Percentiles rank a stretch among this genome's conserved stretches.
These are phyloP conservation scores for Argyrosomus japonicus DNA, from an alignment of 2,113 vertebrate species.

Conservation along the genomic window DNA sequence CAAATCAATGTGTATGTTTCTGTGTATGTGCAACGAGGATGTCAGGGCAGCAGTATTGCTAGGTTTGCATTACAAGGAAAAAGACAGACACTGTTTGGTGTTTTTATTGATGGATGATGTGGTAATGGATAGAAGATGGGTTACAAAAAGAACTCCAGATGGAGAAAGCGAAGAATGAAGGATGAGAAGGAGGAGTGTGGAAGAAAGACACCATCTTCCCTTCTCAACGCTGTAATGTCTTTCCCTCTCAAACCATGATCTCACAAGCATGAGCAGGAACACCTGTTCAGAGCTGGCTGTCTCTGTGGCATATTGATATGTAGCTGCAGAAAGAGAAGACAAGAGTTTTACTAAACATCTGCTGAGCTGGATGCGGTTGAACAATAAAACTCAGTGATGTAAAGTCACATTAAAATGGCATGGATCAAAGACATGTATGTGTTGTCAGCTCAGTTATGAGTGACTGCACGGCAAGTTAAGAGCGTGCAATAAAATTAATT, in stretches of 20 bases:
- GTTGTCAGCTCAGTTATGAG: neutral
- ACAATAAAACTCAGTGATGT: constrained; percentile 20
- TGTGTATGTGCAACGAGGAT: constrained; percentile 8
- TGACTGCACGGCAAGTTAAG: neutral
- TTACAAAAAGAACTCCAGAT: constrained; percentile 54
- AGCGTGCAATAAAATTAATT: neutral
- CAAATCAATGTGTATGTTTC: constrained; percentile 15
- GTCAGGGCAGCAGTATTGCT: constrained; percentile 27
- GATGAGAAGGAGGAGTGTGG: constrained; percentile 36
- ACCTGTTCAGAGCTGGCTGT: constrained; percentile 62
- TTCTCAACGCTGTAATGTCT: constrained; percentile 38
- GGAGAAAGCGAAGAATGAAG: constrained; percentile 40
- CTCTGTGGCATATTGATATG: constrained; percentile 43
- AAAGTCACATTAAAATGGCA: constrained; percentile 34
- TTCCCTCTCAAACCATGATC: constrained; percentile 48
- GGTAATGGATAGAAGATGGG: constrained; percentile 57
- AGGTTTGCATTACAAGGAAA: constrained; percentile 24
- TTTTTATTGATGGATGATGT: constrained; percentile 57
- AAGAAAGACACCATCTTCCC: constrained; percentile 35
- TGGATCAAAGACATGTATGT: constrained; percentile 21
- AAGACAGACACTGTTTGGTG: constrained; percentile 34
- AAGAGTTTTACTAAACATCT: constrained; percentile 46
- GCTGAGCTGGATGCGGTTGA: constrained; percentile 29
- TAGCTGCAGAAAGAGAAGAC: constrained; percentile 37
- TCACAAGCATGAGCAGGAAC: constrained; percentile 68